phyloP scores from a whole-genome alignment of 2,888 invertebrate genomes.

The Athrips mouffetella region DNA sequence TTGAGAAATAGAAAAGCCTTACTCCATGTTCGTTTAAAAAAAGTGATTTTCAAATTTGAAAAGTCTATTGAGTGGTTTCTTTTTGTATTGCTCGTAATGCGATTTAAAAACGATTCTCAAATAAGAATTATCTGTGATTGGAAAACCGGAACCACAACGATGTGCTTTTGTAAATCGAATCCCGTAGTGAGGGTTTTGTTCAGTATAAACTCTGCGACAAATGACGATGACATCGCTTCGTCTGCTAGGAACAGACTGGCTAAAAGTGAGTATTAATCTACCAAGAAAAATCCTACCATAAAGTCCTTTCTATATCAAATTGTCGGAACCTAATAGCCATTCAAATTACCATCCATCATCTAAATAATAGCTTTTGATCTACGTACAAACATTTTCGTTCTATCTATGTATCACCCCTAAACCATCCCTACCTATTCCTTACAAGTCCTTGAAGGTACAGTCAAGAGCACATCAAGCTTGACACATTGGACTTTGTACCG shows the following conservation, averaged over 20 bases:
- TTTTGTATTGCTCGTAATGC: slow-evolving; percentile 35
- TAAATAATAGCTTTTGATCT: too few species aligned
- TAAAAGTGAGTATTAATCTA: not conserved
- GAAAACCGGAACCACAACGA: slow-evolving; percentile 38
- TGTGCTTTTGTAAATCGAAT: slow-evolving; percentile 23
- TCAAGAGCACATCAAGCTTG: too few species aligned
- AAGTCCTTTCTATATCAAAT: too few species aligned
- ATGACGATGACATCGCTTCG: not conserved
- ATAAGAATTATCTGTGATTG: slow-evolving; percentile 47
- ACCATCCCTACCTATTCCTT: too few species aligned
- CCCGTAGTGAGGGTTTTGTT: not conserved
- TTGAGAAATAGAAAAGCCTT: slow-evolving; percentile 32
- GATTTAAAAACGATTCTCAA: slow-evolving; percentile 32
- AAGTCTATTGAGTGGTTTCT: slow-evolving; percentile 41
- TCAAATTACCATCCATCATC: too few species aligned
- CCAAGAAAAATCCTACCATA: not conserved
- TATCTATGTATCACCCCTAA: too few species aligned
- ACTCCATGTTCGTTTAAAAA: slow-evolving; percentile 36
- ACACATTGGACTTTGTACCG: too few species aligned
- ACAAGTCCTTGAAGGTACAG: too few species aligned
- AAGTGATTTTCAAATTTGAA: slow-evolving; percentile 34
- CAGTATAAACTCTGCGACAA: not conserved
- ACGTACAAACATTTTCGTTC: too few species aligned
- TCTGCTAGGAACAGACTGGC: not conserved
- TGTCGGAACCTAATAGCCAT: too few species aligned